Evolutionary conservation across 1,140 invertebrate species (phyloP).

Genomic region (Oncopeltus fasciatus): DNA sequence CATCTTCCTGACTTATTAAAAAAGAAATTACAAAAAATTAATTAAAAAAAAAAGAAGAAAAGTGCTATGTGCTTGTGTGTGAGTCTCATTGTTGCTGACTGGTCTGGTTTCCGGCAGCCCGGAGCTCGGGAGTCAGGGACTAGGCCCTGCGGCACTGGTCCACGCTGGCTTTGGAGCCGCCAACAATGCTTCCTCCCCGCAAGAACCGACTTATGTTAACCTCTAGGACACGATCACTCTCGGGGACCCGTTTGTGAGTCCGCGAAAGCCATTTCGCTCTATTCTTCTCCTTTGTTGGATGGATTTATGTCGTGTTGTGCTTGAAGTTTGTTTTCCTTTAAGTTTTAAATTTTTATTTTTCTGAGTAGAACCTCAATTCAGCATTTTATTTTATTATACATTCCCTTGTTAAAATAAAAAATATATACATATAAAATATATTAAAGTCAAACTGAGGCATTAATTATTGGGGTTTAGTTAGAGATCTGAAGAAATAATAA

Average conservation of each 20-base stretch:
- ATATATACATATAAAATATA: too few species aligned
- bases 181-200: conserved; percentile 58
- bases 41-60: too few species aligned
- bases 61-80: too few species aligned
- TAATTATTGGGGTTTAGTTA: too few species aligned
- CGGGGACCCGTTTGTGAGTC: conserved; percentile 24
- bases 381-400: too few species aligned
- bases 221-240: conserved; percentile 43
- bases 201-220: conserved; percentile 85
- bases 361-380: background rate
- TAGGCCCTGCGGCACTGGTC: conserved; percentile 22
- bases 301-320: conserved; percentile 11
- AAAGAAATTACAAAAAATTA: too few species aligned
- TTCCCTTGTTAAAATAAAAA: too few species aligned
- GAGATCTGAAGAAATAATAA: too few species aligned
- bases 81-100: conserved; percentile 16
- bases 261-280: conserved; percentile 18
- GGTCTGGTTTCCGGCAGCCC: conserved; percentile 23
- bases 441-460: too few species aligned
- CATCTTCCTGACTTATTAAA: too few species aligned
- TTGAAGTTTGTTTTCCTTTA: conserved; percentile 16
- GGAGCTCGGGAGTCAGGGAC: conserved; percentile 20
- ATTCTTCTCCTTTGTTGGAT: conserved; percentile 16
- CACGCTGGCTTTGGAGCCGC: conserved; percentile 30
- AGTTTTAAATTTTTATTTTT: conserved; percentile 4